phyloP scores from a whole-genome alignment of 2,113 vertebrate genomes.

The Panthera leo region DNA sequence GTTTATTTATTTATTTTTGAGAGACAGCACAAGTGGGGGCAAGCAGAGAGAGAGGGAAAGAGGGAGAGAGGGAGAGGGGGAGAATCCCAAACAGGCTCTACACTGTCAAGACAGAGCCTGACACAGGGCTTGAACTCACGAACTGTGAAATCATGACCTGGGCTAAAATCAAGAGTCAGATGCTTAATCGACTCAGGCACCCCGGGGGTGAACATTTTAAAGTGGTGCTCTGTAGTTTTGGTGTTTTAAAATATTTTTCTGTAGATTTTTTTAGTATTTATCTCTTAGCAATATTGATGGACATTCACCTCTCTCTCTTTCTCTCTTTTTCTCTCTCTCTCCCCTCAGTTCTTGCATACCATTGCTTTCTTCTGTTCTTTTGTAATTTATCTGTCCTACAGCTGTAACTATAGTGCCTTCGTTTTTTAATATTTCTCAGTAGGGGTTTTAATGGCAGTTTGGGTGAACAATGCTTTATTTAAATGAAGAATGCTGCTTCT shows the following conservation, averaged over 20 bases:
- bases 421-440: background rate
- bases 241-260: background rate
- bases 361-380: background rate
- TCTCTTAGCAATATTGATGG: background rate
- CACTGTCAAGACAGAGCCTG: too few species aligned
- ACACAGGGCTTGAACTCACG: too few species aligned
- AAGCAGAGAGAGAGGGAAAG: too few species aligned
- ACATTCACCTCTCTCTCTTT: background rate
- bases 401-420: background rate
- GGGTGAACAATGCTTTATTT: background rate
- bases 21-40: too few species aligned
- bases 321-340: background rate
- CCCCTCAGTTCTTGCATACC: background rate
- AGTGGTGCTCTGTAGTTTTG: background rate
- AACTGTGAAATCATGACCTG: too few species aligned
- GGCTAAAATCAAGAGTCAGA: too few species aligned
- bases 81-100: too few species aligned
- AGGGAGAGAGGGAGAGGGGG: too few species aligned
- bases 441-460: background rate
- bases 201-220: background rate
- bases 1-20: too few species aligned
- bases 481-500: background rate
- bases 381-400: background rate
- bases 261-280: background rate
- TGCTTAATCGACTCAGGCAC: too few species aligned